Base-by-base conservation (phyloP, 2,888 invertebrate species). In the Copidosoma aretas region DNA sequence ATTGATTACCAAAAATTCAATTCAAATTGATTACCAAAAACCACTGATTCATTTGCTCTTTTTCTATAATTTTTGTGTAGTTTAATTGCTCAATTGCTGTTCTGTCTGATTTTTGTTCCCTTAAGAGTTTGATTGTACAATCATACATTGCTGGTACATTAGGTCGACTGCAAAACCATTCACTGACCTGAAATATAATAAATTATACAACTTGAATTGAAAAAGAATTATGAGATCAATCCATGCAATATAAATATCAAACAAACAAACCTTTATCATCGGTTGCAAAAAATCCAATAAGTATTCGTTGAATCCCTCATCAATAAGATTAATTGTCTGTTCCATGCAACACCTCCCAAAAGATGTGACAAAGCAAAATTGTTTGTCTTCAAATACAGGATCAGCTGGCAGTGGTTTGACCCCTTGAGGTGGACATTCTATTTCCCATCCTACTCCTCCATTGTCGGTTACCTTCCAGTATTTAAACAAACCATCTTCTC, bases 271-370 rank as follows among this genome's bases (percentile, higher is more conserved):
- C n/a, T 82, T 77, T 71, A 89, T 87, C 19, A 84, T 81, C 5
- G 89, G 89, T 73, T 85, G 85, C 49, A 85, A 78, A 59, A 81
- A 75, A 69, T 88, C 85, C 56, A 90, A 75, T 22, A 89, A 76
- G 66, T 81, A 74, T 14, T 75, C 73, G 32, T 81, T 74, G 21
- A 86, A 75, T 17, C 86, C 86, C 74, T 84, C 83, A 12, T 76
- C 70, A 3, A 78, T 56, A 10, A 88, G 76, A 73, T 85, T 78
- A 57, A 88, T 81, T 12, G 77, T 75, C 80, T 89, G 89, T 39
- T 76, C 60, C 79, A 88, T 89, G 10, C 68, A 74, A 74, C 87
- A 87, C 14, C 70, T 71, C 3, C 73, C 59, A 77, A 82, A 89
- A 1, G 89, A 88, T 88, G 3, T 84, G 86, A 80, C 88, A 88